Conservation (phyloP, 2,797 vertebrate species). For the Scarus forsteni region DNA sequence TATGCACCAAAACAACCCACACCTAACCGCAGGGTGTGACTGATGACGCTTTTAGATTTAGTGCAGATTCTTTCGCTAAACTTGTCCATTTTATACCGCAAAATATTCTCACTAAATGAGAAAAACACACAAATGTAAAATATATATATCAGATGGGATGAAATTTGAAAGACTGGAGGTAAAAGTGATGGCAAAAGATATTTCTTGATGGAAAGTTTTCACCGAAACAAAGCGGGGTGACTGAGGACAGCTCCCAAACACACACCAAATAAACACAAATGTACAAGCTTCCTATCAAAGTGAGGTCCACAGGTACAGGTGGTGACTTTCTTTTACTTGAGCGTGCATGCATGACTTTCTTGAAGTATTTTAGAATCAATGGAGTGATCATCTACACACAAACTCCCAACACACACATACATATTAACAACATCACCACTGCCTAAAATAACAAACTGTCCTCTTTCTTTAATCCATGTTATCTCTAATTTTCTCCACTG, state of each 20-base stretch:
- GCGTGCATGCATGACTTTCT: neutral
- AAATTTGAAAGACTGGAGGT: neutral
- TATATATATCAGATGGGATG: neutral
- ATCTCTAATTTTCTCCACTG: slow-evolving; percentile 19
- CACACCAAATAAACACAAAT: slow-evolving; percentile 19
- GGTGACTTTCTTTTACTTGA: neutral
- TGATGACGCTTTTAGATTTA: slow-evolving; percentile 33
- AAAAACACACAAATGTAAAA: too few relatives aligned
- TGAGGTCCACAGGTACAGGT: neutral
- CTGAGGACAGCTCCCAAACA: slow-evolving; percentile 20
- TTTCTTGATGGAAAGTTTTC: slow-evolving; percentile 32
- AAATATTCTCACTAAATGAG: neutral
- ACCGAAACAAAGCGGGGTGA: slow-evolving; percentile 1
- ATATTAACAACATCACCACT: slow-evolving; percentile 29
- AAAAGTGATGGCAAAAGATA: neutral
- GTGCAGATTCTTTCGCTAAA: neutral
- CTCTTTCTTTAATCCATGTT: slow-evolving; percentile 26
- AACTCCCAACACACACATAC: slow-evolving; percentile 16
- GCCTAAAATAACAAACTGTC: slow-evolving; percentile 50
- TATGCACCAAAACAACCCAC: slow-evolving; percentile 25
- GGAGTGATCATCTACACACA: slow-evolving; percentile 12
- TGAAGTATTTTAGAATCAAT: neutral
- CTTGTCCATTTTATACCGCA: slow-evolving; percentile 5
- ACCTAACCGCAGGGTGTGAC: slow-evolving; percentile 70
- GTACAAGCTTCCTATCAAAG: slow-evolving; percentile 1